Base-by-base conservation (phyloP, 2,113 vertebrate genomes). In the Pseudopodoces humilis region DNA sequence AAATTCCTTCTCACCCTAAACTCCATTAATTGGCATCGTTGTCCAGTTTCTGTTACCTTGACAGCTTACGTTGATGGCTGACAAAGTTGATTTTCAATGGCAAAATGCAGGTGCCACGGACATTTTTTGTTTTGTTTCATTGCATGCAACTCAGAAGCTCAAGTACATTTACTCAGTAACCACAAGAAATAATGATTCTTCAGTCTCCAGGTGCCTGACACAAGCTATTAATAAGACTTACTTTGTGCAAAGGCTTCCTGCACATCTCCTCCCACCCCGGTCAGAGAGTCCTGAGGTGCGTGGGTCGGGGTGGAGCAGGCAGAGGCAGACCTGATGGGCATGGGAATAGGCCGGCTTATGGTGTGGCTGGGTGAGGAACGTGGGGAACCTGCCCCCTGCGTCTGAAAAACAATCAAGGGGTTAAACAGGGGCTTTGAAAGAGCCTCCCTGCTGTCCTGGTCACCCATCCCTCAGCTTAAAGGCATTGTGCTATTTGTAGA, bases 231-330 rank as follows among this genome's bases (percentile, higher is more conserved):
- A 46, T 6, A 30, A 41, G 63, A 98, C 98, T 97, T 98, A 99
- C 99, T 98, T 94, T 99, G 99, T 95, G 99, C 98, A 93, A 99
- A 99, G 72, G 99, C 99, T 98, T 99, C 99, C 94, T 99, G 99
- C 50, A 99, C 99, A 6, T 99, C 99, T 96, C 99, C 99, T 94
- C 99, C 99, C 58, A 99, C 98, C 20, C 99, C 99, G 3, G 99
- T 99, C 95, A 99, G 99, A 14, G 99, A 99, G 98, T 99, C 99
- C 98, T 99, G 99, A 96, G 99, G 99, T 33, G 98, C 98, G 67
- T 99, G 99, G 72, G 98, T 98, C 10, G 99, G 99, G 59, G 99
- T 99, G 65, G 99, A 99, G 95, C 98, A 98, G 91, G 99, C 96
- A 10, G 99, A 99, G 17, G 98, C 98, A 2, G 99, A 99, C 81